phyloP scores from a whole-genome alignment of 1,140 invertebrate genomes.

The Samia ricini region DNA sequence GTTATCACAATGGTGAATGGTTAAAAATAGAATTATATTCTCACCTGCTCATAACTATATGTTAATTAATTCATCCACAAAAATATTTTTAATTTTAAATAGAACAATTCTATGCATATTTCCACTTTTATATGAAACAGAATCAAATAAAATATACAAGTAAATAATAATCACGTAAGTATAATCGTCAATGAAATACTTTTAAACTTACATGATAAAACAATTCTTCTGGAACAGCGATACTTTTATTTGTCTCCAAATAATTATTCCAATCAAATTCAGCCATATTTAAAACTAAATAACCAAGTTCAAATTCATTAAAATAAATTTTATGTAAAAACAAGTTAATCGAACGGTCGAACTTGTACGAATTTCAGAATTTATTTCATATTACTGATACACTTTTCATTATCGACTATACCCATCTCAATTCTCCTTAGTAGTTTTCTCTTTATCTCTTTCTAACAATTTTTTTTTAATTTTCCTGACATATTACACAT shows the following conservation, averaged over 20 bases:
- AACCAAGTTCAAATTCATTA: constrained; percentile 24
- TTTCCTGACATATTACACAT: not conserved
- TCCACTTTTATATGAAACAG: not conserved
- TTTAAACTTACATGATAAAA: constrained; percentile 69
- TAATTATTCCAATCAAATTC: constrained; percentile 69
- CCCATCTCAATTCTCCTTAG: constrained; percentile 20
- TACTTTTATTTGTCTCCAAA: constrained; percentile 61
- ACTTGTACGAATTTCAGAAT: constrained; percentile 44
- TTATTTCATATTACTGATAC: constrained; percentile 27
- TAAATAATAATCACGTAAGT: not conserved
- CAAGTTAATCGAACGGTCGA: constrained; percentile 33
- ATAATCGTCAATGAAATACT: constrained; percentile 16
- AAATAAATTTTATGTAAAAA: constrained; percentile 27
- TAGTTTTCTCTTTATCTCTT: constrained; percentile 17
- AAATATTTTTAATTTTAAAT: not conserved
- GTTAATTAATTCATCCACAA: not conserved
- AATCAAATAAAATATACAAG: constrained; percentile 4
- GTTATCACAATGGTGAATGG: constrained; percentile 6
- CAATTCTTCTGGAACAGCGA: constrained; percentile 68
- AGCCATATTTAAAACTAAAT: constrained; percentile 19
- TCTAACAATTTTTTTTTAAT: constrained; percentile 7
- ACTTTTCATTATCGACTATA: constrained; percentile 19
- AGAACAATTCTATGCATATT: not conserved
- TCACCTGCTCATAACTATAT: constrained; percentile 3
- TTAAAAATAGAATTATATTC: constrained; percentile 12